phyloP scores from a whole-genome alignment of 1,140 invertebrate genomes.

The Nixonia krombeini region DNA sequence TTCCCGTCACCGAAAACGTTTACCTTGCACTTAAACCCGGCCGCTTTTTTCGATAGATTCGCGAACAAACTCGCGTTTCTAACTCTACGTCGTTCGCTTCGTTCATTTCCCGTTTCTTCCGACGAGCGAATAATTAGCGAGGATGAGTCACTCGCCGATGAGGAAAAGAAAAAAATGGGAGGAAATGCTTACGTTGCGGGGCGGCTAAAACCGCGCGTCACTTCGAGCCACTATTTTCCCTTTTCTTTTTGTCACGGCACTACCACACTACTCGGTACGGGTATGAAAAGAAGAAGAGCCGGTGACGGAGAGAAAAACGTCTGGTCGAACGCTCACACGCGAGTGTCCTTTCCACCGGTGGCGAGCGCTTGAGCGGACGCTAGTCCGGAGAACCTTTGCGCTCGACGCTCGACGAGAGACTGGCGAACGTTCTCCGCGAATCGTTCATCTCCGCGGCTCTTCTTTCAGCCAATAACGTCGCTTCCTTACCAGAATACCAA shows the following conservation, averaged over 20 bases:
- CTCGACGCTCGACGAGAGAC: slow-evolving; percentile 27
- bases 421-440: slow-evolving; percentile 14
- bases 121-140: too few species aligned
- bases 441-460: slow-evolving; percentile 20
- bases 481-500: slow-evolving; percentile 7
- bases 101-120: not conserved
- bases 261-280: too few species aligned
- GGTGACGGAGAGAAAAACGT: not conserved
- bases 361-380: not conserved
- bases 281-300: too few species aligned
- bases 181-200: too few species aligned
- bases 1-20: slow-evolving; percentile 2
- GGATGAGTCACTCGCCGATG: too few species aligned
- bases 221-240: too few species aligned
- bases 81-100: too few species aligned
- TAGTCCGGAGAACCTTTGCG: slow-evolving; percentile 5
- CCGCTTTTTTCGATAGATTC: not conserved
- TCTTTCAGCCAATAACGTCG: slow-evolving; percentile 10
- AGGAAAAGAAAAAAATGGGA: too few species aligned
- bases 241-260: too few species aligned
- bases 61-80: too few species aligned
- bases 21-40: not conserved
- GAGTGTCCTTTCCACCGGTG: not conserved
- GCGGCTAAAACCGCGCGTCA: too few species aligned
- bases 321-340: not conserved